Evolutionary conservation across 2,113 vertebrate genomes (phyloP).

Genomic region (Otis tarda): DNA sequence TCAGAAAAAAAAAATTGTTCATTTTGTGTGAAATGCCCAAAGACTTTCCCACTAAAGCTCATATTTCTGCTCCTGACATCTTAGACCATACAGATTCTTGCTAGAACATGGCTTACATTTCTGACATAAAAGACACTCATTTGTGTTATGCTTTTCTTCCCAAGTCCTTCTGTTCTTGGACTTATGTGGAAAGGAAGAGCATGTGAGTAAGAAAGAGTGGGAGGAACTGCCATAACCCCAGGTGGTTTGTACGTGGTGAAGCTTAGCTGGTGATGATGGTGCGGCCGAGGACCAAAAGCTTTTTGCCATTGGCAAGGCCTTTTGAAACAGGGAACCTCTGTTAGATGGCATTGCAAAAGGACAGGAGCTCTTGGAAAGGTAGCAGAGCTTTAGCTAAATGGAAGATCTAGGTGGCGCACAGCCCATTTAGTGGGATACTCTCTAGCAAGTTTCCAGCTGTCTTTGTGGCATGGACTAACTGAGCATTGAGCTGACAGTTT

Average conservation of each 20-base stretch:
- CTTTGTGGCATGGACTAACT: background rate
- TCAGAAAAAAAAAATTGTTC: background rate
- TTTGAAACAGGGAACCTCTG: background rate
- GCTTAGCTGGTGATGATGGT: background rate
- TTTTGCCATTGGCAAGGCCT: background rate
- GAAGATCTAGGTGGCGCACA: background rate
- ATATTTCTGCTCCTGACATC: background rate
- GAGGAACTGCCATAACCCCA: background rate
- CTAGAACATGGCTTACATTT: background rate
- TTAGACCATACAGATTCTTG: background rate
- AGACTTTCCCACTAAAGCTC: background rate
- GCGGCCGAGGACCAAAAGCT: background rate
- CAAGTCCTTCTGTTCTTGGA: background rate
- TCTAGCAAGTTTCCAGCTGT: background rate
- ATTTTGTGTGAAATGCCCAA: background rate
- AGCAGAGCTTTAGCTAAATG: background rate
- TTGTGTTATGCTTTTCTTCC: background rate
- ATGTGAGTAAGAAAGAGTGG: background rate
- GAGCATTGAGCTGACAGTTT: background rate
- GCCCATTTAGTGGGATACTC: background rate
- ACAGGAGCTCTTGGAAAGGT: background rate
- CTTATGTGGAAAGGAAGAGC: fast-evolving
- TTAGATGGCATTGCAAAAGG: background rate
- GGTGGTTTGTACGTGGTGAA: background rate
- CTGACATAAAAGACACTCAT: background rate